These are phyloP conservation scores for Labeo calbasu DNA, from an alignment of 2,797 vertebrate species.

Conservation along the genomic window DNA sequence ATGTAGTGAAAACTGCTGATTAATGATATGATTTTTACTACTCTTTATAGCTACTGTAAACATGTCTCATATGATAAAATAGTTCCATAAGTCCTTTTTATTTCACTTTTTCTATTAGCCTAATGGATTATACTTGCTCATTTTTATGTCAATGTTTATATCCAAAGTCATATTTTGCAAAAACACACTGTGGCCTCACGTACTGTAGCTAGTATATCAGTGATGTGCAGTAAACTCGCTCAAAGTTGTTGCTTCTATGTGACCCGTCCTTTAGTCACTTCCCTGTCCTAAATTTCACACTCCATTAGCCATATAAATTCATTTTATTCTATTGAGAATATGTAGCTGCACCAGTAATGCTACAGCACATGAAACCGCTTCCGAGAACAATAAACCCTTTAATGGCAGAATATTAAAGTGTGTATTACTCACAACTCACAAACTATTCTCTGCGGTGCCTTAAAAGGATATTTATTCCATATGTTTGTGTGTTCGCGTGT, in stretches of 20 bases:
- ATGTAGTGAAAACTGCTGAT: not conserved
- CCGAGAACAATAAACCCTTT: constrained; percentile 6
- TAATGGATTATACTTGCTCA: constrained; percentile 5
- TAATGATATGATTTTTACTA: not conserved
- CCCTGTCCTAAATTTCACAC: constrained; percentile 29
- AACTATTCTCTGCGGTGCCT: not conserved
- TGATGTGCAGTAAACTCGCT: not conserved
- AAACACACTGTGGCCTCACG: not conserved
- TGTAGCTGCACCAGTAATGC: constrained; percentile 1
- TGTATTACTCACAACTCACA: not conserved
- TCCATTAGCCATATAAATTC: constrained; percentile 13
- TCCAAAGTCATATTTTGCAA: not conserved
- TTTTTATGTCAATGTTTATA: not conserved
- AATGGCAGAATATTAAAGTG: not conserved
- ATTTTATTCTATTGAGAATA: constrained; percentile 15
- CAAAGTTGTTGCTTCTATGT: not conserved
- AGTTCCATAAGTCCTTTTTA: not conserved
- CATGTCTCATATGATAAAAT: not conserved
- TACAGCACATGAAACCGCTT: not conserved
- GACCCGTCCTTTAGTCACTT: not conserved
- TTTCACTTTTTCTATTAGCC: not conserved
- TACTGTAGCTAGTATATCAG: constrained; percentile 1
- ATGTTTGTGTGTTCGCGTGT: not conserved
- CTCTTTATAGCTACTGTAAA: not conserved
- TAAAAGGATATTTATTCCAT: not conserved